These are phyloP conservation scores for Cataglyphis cursor DNA, from an alignment of 2,888 invertebrate species.

Conservation along the genomic window DNA sequence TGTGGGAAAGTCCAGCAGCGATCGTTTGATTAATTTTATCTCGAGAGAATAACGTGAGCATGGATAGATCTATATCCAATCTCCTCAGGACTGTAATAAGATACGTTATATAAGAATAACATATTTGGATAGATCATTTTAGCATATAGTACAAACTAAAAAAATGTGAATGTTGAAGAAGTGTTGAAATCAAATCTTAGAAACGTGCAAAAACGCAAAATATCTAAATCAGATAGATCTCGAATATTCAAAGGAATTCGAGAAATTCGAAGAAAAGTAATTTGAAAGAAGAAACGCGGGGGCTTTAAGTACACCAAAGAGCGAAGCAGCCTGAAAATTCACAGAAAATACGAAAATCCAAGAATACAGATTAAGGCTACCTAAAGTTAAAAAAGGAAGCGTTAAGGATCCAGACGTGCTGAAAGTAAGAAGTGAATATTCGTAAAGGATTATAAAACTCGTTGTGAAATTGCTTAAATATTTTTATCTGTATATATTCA, in stretches of 20 bases:
- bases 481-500: not conserved
- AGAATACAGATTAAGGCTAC: not conserved
- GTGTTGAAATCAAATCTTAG: not conserved
- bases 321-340: not conserved
- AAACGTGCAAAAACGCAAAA: not conserved
- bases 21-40: constrained; percentile 1
- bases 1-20: constrained; percentile 41
- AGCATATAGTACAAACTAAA: not conserved
- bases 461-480: not conserved
- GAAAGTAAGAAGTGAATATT: not conserved
- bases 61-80: not conserved
- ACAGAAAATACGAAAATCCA: not conserved
- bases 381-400: not conserved
- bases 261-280: not conserved
- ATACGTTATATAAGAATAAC: not conserved
- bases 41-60: not conserved
- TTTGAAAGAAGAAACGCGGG: not conserved
- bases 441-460: not conserved
- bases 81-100: not conserved
- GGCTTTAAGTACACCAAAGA: no score
- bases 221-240: not conserved
- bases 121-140: not conserved
- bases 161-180: no score
- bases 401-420: not conserved
- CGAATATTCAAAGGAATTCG: not conserved